These are phyloP conservation scores for Rhamphomyia laevipes DNA, from an alignment of 2,888 invertebrate genomes.

Conservation along the genomic window DNA sequence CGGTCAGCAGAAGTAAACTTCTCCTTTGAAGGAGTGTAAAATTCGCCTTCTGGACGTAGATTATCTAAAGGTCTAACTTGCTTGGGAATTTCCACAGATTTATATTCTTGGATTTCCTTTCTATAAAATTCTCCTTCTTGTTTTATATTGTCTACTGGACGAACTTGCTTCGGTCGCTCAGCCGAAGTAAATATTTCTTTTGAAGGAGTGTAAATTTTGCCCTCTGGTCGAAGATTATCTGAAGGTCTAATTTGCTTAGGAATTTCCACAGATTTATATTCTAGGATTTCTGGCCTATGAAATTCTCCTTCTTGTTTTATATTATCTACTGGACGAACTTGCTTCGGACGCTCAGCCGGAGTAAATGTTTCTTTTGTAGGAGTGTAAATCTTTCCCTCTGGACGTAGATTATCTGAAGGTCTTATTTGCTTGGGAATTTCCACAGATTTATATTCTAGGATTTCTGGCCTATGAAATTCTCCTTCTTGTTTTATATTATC, in stretches of 20 bases:
- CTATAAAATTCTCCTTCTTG: slow-evolving; percentile 41
- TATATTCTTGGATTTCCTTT: no score
- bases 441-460: no score
- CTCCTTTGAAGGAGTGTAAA: no score
- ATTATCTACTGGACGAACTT: slow-evolving; percentile 40
- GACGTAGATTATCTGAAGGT: slow-evolving; percentile 43
- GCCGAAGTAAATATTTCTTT: slow-evolving; percentile 35
- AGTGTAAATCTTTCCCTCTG: slow-evolving; percentile 45
- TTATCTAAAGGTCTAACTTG: no score
- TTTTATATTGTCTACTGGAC: slow-evolving; percentile 40
- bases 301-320: slow-evolving; percentile 31
- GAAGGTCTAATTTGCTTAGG: no score
- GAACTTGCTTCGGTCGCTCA: slow-evolving; percentile 32
- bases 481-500: no score
- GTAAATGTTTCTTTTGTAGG: slow-evolving; percentile 30
- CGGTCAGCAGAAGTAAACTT: slow-evolving; percentile 45
- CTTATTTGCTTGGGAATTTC: no score
- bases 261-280: no score
- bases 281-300: slow-evolving; percentile 16
- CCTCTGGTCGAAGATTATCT: no score
- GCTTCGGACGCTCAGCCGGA: slow-evolving; percentile 38
- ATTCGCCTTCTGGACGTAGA: no score
- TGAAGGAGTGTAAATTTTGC: no score
- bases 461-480: slow-evolving; percentile 29
- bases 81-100: no score